Percentiles rank a stretch among this genome's conserved stretches.
phyloP scores from a whole-genome alignment of 2,888 invertebrate genomes.

The Branchellion lobata region DNA sequence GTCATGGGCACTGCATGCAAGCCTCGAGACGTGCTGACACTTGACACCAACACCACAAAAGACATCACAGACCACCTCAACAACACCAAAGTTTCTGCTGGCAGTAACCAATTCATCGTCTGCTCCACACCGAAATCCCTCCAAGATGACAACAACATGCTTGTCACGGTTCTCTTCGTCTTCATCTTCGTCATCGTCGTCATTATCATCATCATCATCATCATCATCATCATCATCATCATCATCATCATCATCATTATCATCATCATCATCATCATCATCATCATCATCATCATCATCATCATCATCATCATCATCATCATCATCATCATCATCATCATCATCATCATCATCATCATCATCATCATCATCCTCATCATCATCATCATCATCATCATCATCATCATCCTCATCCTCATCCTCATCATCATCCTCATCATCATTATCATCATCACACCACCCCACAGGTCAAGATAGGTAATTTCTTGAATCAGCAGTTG shows the following conservation, averaged over 20 bases:
- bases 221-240: constrained; percentile 29
- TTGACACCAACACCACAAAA: too few relatives aligned
- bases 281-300: constrained; percentile 42
- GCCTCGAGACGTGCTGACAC: not conserved
- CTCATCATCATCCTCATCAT: not conserved
- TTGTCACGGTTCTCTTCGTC: too few relatives aligned
- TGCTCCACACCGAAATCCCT: not conserved
- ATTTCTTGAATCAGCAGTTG: not conserved
- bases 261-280: constrained; percentile 19
- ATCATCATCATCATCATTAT: constrained; percentile 30
- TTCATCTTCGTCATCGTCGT: not conserved
- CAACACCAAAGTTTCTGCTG: too few relatives aligned
- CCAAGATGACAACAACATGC: not conserved
- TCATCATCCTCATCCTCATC: not conserved
- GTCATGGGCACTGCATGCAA: not conserved
- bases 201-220: constrained; percentile 28
- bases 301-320: constrained; percentile 41
- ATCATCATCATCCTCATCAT: too few relatives aligned
- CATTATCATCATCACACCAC: not conserved
- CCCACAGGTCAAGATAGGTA: not conserved
- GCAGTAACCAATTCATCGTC: not conserved
- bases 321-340: constrained; percentile 44
- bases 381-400: not conserved
- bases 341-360: not conserved
- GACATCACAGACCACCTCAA: too few relatives aligned